Evolutionary conservation across 2,113 vertebrate genomes (phyloP).

Genomic region (Pampusana beccarii): DNA sequence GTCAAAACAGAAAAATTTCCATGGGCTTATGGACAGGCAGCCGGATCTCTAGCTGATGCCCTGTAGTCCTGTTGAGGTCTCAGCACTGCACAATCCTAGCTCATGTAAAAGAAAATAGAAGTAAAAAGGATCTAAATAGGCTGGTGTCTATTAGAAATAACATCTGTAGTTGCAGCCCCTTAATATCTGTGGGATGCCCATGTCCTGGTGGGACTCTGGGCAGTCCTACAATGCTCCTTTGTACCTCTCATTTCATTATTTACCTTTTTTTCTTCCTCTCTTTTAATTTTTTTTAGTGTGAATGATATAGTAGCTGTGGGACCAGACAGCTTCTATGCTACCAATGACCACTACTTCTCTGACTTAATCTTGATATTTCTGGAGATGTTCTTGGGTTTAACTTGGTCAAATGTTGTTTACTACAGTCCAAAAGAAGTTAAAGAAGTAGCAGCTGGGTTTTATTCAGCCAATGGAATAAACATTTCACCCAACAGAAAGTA

Average conservation of each 20-base stretch:
- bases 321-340: constrained; percentile 90
- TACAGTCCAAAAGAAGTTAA: constrained; percentile 88
- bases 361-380: constrained; percentile 51
- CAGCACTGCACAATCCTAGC: not conserved
- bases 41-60: not conserved
- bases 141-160: not conserved
- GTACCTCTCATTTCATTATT: not conserved
- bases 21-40: not conserved
- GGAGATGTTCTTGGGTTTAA: constrained; percentile 75
- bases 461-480: constrained; percentile 88
- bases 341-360: constrained; percentile 88
- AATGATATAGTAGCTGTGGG: constrained; percentile 91
- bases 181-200: not conserved
- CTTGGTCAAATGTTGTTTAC: constrained; percentile 85
- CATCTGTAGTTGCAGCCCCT: not conserved
- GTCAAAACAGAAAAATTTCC: not conserved
- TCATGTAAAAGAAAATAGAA: not conserved
- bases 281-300: constrained; percentile 73
- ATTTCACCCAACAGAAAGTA: constrained; percentile 86
- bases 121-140: not conserved
- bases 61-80: not conserved
- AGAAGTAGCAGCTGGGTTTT: constrained; percentile 84
- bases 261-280: not conserved
- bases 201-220: not conserved
- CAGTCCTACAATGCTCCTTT: not conserved